Evolutionary conservation across 2,888 invertebrate species (phyloP).

Genomic region (Andricus quercusramuli): DNA sequence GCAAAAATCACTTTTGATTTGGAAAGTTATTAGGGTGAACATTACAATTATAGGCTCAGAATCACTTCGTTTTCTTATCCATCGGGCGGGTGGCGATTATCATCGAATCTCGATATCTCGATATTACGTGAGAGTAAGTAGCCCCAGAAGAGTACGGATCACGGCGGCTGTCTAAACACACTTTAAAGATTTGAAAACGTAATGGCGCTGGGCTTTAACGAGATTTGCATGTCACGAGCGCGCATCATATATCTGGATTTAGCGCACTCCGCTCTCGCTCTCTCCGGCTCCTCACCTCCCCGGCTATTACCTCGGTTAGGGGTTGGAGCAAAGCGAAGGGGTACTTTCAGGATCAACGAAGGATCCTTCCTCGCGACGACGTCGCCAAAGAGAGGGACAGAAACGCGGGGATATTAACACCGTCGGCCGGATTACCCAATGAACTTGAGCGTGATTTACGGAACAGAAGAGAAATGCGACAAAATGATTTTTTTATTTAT

Average conservation of each 20-base stretch:
- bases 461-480: conserved; percentile 46
- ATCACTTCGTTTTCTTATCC: not conserved
- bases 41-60: no score
- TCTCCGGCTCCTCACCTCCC: conserved; percentile 58
- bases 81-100: not conserved
- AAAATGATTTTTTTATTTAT: conserved; percentile 43
- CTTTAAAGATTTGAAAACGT: conserved; percentile 79
- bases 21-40: no score
- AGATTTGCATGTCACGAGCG: conserved; percentile 79
- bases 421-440: conserved; percentile 75
- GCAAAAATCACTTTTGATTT: no score
- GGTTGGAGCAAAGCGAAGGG: conserved; percentile 62
- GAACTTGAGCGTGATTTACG: conserved; percentile 76
- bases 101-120: conserved; percentile 41
- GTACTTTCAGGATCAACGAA: conserved; percentile 69
- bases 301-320: conserved; percentile 61
- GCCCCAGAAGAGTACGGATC: conserved; percentile 59
- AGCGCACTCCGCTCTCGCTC: conserved; percentile 64
- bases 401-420: conserved; percentile 74
- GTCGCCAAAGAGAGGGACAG: conserved; percentile 55
- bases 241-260: conserved; percentile 79
- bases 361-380: conserved; percentile 66
- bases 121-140: conserved; percentile 53
- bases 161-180: conserved; percentile 78
- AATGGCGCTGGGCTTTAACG: conserved; percentile 77